These are phyloP conservation scores for Xerus inauris DNA, from an alignment of 2,113 vertebrate species.

Conservation along the genomic window DNA sequence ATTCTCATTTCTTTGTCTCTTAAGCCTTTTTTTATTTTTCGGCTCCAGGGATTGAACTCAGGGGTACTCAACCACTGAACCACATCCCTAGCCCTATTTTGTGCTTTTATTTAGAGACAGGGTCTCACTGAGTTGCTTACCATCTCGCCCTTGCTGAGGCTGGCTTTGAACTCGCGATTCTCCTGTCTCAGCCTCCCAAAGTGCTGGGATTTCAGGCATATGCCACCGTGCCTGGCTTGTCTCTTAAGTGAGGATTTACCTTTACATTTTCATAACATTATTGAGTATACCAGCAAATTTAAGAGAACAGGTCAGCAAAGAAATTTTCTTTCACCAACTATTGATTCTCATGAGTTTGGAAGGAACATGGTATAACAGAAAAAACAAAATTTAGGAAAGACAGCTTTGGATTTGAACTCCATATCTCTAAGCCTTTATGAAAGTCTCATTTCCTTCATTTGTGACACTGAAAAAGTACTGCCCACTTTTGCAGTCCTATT, in stretches of 20 bases:
- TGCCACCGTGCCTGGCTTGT: too few species aligned
- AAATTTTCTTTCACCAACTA: background rate
- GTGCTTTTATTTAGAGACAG: too few species aligned
- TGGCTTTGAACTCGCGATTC: too few species aligned
- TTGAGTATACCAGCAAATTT: background rate
- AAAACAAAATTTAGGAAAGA: background rate
- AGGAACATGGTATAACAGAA: background rate
- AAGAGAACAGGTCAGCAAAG: background rate
- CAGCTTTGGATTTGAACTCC: background rate
- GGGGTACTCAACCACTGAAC: too few species aligned
- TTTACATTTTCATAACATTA: background rate
- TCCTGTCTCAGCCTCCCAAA: too few species aligned
- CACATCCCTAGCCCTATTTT: too few species aligned
- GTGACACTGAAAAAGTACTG: background rate
- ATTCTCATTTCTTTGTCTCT: background rate
- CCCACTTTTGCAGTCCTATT: background rate
- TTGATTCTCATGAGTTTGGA: background rate
- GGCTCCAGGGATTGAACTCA: too few species aligned
- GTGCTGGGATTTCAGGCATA: too few species aligned
- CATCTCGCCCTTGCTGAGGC: too few species aligned
- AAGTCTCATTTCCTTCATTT: background rate
- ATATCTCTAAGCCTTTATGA: background rate
- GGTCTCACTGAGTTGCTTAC: too few species aligned
- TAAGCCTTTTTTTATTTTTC: too few species aligned
- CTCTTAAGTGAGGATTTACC: background rate